Base-by-base conservation (phyloP, 1,140 invertebrate genomes). In the Hylyphantes graminicola region DNA sequence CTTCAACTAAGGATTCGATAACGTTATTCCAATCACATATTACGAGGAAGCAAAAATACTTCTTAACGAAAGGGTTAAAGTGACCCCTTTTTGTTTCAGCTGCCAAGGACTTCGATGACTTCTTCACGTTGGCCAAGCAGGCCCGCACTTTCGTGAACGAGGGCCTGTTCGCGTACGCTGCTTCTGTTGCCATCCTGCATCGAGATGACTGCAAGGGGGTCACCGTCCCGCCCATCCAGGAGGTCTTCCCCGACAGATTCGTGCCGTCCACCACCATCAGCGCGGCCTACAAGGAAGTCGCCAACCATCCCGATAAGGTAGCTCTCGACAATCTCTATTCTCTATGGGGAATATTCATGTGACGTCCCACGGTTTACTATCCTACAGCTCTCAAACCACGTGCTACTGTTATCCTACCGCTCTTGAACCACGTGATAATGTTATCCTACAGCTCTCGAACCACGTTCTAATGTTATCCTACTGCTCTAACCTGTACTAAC, bases 111-210 rank as follows among this genome's bases (percentile, higher is more conserved):
- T 85, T 85, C 21, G 84, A 79, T 19, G 84, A 85, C n/a, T 93
- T 94, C 90, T 92, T 93, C 88, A 92, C 92, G 84, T 93, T 92
- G 21, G 93, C 93, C 2, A 92, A 91, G 81, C 93, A 92, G 91
- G 91, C 92, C 17, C 90, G 93, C 17, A 89, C 92, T 78, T 88
- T 92, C 87, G 89, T 93, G 85, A 94, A 94, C 89, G 91, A 91
- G 21, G 91, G 92, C 91, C 91, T 93, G 88, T 94, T 93, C 89
- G 87, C 91, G 8, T 93, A 93, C 74, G 91, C 92, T 8, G 88
- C 93, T 59, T 91, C 90, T 59, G 90, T 91, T 2, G 92, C 93
- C 55, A 89, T 93, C 12, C 88, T 92, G 79, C 93, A 93, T 88
- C 90, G 93, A 51, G 86, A 89, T 10, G 93, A 89, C 65, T 90